Base-by-base conservation (phyloP, 2,113 vertebrate species). In the Perca schrenkii region DNA sequence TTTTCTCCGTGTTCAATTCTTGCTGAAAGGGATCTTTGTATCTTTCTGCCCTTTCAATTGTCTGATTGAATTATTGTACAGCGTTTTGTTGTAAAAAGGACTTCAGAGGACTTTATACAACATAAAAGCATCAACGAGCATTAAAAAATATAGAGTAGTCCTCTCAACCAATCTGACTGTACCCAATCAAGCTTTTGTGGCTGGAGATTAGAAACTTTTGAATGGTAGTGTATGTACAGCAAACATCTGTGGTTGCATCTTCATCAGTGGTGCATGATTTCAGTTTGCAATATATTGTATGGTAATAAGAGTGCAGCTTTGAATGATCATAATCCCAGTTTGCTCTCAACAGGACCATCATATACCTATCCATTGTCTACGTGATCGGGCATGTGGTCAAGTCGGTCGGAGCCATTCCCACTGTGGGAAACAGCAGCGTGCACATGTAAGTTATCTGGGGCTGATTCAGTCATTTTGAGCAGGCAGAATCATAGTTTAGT, bases 371-470 rank as follows among this genome's bases (percentile, higher is more conserved):
- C 77, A 80, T 99, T 74, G 93, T 99, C 31, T 99, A 99, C 62
- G 97, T 99, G 82, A 87, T 98, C 57, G 98, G 98, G 68, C 98
- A 99, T 74, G 94, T 99, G 92, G 89, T 99, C 75, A 99, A 99
- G 93, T 98, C 98, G 47, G 93, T 99, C 12, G 98, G 97, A 62
- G 98, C 98, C 49, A 97, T 99, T 86, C 98, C 98, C 74, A 87
- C 94, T 2, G 88, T 99, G 31, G 98, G 98, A 61, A 95, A 93
- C 94, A 95, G 58, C 14, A 83, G 53, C 0, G n/a, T 94, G 76
- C 98, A 99, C 83, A 96, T 97, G 98, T 99, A 92, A 97, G 98
- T 96, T 89, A 13, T 58, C 25, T 34, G 57, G 13, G 75, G 56
- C 43, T 22, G 40, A 43, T 34, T 34, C 6, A 22, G 7, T 67